phyloP scores from a whole-genome alignment of 92 coral and sea anemone species.

The Epizoanthus scotinus region DNA sequence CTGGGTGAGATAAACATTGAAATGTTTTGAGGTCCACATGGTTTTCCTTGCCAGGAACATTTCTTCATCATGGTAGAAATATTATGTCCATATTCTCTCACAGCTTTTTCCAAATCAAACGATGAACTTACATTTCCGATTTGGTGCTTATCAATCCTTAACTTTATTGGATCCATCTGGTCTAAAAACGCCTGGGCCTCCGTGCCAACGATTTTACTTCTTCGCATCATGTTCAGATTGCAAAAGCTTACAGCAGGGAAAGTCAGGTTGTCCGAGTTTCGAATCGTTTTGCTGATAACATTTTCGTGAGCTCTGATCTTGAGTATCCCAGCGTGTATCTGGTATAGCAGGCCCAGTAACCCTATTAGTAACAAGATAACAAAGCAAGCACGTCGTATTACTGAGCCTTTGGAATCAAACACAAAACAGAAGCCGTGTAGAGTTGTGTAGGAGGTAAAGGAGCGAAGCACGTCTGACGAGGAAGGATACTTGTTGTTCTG shows the following conservation, averaged over 20 bases:
- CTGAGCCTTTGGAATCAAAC: neutral
- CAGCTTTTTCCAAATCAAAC: conserved; percentile 56
- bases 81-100: conserved; percentile 54
- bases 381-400: conserved; percentile 51
- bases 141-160: neutral
- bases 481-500: too few species aligned
- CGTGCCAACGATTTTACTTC: conserved; percentile 59
- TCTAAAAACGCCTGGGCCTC: conserved; percentile 73
- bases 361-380: conserved; percentile 25
- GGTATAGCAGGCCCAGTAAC: conserved; percentile 6
- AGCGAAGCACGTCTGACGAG: too few species aligned
- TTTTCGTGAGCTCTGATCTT: conserved; percentile 39
- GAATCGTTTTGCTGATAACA: conserved; percentile 33
- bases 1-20: conserved; percentile 40
- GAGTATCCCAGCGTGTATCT: conserved; percentile 14
- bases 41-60: conserved; percentile 49
- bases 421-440: conserved; percentile 61
- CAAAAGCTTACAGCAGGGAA: conserved; percentile 76
- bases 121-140: neutral
- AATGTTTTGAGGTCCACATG: conserved; percentile 53
- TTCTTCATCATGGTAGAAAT: conserved; percentile 42
- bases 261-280: conserved; percentile 16
- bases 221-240: conserved; percentile 68
- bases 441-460: conserved; percentile 38
- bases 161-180: conserved; percentile 28